Percentiles rank a stretch among this genome's conserved stretches.
Evolutionary conservation across 2,797 vertebrate species (phyloP).

Genomic region (Macrochelys suwanniensis): DNA sequence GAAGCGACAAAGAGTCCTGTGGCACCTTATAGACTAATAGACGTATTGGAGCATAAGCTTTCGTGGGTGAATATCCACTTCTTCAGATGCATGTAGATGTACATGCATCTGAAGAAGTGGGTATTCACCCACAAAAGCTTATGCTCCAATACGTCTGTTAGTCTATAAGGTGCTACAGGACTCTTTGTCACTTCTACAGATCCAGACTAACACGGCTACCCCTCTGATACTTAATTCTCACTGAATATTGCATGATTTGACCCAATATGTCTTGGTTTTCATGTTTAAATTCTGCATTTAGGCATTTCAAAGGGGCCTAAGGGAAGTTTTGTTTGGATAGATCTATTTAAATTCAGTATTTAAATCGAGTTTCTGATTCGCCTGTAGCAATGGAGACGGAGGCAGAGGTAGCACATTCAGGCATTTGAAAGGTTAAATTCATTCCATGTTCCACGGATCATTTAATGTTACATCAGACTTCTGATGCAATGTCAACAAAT

Average conservation of each 20-base stretch:
- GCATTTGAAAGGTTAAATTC: background rate
- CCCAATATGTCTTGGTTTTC: background rate
- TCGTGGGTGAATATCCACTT: too few relatives aligned
- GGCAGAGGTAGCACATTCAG: background rate
- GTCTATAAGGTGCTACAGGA: too few relatives aligned
- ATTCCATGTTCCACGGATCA: background rate
- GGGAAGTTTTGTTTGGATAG: background rate
- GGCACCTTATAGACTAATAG: too few relatives aligned
- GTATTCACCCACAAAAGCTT: too few relatives aligned
- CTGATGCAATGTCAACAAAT: slow-evolving; percentile 22
- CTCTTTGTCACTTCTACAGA: too few relatives aligned
- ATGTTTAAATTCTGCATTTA: background rate
- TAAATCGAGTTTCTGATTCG: background rate
- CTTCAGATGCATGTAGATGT: too few relatives aligned
- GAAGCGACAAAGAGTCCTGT: background rate
- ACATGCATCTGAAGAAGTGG: too few relatives aligned
- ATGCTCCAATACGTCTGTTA: too few relatives aligned
- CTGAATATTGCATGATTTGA: background rate
- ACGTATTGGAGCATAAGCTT: too few relatives aligned
- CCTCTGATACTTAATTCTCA: background rate
- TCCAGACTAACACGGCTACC: too few relatives aligned
- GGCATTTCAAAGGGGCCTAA: background rate
- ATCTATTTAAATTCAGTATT: background rate
- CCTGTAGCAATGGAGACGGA: background rate
- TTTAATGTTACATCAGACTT: slow-evolving; percentile 8